Conservation (phyloP, 2,113 vertebrate genomes). For the Alces alces region DNA sequence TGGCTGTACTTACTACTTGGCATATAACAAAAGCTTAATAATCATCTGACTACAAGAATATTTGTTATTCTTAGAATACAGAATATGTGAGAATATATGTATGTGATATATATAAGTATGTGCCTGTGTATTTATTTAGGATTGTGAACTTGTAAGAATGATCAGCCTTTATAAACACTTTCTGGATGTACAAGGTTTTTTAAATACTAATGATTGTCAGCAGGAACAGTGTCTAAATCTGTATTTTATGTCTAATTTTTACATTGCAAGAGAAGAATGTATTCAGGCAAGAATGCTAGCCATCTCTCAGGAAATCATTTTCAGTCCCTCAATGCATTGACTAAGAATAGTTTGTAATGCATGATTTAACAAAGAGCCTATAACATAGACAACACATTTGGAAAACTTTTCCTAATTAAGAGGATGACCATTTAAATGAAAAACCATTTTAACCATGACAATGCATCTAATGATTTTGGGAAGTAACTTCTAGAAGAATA, state of each 20-base stretch:
- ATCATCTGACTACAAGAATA: not conserved
- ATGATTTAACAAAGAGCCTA: constrained; percentile 15
- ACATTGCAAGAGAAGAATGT: not conserved
- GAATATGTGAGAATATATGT: not conserved
- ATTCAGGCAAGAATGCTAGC: not conserved
- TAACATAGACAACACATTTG: not conserved
- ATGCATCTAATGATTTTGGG: not conserved
- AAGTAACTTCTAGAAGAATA: not conserved
- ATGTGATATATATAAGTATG: not conserved
- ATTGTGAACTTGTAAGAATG: not conserved
- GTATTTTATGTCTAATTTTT: constrained; percentile 21
- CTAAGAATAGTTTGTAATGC: not conserved
- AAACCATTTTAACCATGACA: not conserved
- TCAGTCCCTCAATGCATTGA: not conserved
- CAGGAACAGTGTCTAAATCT: not conserved
- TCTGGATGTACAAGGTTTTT: not conserved
- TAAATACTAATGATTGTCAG: not conserved
- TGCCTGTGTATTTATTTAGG: not conserved
- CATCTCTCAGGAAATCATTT: not conserved
- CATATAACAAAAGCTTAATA: not conserved
- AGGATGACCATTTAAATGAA: not conserved
- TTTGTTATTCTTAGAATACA: not conserved
- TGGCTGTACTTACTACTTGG: not conserved
- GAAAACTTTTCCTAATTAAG: not conserved
- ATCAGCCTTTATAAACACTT: not conserved